Base-by-base conservation (phyloP, 2,113 vertebrate species). In the Irena cyanogastra region DNA sequence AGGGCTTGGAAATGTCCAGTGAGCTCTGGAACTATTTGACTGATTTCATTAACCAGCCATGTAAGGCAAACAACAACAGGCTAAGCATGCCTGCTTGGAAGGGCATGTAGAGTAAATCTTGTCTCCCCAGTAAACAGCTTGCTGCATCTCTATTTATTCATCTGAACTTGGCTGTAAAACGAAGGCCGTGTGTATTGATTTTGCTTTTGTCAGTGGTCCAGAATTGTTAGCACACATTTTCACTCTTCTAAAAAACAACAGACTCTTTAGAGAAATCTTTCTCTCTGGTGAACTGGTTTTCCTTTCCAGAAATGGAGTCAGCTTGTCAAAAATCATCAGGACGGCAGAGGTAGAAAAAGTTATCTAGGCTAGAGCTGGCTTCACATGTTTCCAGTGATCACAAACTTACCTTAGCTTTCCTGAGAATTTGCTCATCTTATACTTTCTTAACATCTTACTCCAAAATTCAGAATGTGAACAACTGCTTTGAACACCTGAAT, bases 191-290 rank as follows among this genome's bases (percentile, higher is more conserved):
- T 97, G 96, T 96, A 96, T 96, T 95, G 97, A 97, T 97, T 96
- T 92, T 97, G 94, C 97, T 97, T 97, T 97, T 97, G 96, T 98
- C 95, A 97, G 49, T 85, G 94, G 87, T 97, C 97, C 97, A 97
- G 94, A 97, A 96, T 85, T 95, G 89, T 97, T 87, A n/a, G 96
- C 97, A 97, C 97, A 96, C 96, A 97, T 95, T 96, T 94, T 95
- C 96, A 97, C 96, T 95, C 91, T 87, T 91, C 94, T 94, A 90
- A 95, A 96, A 97, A 98, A 97, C 96, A 98, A 97, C 97, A 96
- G 96, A 84, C 80, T 82, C 96, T 97, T 97, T 93, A 96, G 90
- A 64, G 74, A 91, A 83, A 83, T 90, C 92, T 94, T 87, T 92
- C 64, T 91, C 84, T 95, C 77, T 94, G 27, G 27, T 83, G 89